phyloP scores from a whole-genome alignment of 2,888 invertebrate genomes.

The Cerceris rybyensis region DNA sequence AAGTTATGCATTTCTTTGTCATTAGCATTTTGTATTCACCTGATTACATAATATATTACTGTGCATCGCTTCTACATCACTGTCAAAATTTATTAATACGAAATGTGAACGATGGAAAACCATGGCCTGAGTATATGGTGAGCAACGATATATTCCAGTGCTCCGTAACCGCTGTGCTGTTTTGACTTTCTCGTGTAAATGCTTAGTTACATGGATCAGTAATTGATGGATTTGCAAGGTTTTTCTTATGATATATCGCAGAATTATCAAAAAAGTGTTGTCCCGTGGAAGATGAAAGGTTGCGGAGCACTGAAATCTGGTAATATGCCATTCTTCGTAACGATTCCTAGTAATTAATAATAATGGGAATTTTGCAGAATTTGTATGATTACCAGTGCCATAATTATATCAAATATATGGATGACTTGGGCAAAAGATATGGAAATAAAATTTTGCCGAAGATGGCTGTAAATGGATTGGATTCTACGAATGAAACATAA shows the following conservation, averaged over 20 bases:
- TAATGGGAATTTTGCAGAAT: slow-evolving; percentile 58
- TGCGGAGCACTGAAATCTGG: no score
- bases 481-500: slow-evolving; percentile 44
- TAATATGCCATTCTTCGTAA: not conserved
- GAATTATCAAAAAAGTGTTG: no score
- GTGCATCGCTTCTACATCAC: slow-evolving; percentile 74
- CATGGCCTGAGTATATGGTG: slow-evolving; percentile 79
- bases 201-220: no score
- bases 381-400: slow-evolving; percentile 75
- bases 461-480: slow-evolving; percentile 67
- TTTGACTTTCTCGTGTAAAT: no score
- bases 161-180: no score
- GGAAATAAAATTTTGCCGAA: slow-evolving; percentile 76
- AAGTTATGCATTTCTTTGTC: slow-evolving; percentile 76
- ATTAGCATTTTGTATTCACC: slow-evolving; percentile 77
- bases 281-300: no score
- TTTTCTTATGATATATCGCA: no score
- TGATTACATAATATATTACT: slow-evolving; percentile 79
- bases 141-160: slow-evolving; percentile 28
- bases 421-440: slow-evolving; percentile 76
- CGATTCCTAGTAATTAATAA: no score
- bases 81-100: slow-evolving; percentile 71
- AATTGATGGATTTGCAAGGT: no score
- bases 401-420: slow-evolving; percentile 76
- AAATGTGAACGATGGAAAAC: slow-evolving; percentile 70